Conservation (phyloP, 2,113 vertebrate species). For the Pluvianellus socialis region DNA sequence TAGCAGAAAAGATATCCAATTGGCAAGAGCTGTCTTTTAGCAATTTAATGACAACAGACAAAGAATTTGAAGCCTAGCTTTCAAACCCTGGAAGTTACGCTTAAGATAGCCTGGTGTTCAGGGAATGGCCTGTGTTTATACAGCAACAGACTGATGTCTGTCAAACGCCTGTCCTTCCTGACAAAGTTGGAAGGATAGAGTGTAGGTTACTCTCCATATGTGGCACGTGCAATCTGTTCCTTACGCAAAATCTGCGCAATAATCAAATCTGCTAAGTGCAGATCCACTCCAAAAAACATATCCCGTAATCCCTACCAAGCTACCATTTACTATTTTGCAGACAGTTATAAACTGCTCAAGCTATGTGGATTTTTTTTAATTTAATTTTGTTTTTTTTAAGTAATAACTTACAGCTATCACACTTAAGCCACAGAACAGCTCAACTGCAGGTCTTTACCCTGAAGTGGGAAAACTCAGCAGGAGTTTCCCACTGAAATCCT, state of each 20-base stretch:
- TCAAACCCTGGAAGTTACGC: neutral
- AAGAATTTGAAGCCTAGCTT: neutral
- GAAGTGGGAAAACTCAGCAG: neutral
- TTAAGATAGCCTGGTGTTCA: neutral
- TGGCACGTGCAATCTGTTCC: neutral
- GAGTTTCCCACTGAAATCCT: neutral
- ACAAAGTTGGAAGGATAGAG: neutral
- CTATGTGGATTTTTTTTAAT: too few relatives aligned
- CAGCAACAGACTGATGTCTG: neutral
- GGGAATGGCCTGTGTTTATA: neutral
- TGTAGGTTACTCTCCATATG: fast-evolving
- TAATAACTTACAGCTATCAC: neutral
- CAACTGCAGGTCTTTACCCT: neutral
- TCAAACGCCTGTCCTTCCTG: neutral
- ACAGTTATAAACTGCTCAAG: neutral
- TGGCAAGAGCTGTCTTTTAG: neutral
- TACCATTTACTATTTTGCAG: neutral
- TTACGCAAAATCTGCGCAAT: neutral
- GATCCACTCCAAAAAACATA: neutral
- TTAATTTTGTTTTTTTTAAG: neutral
- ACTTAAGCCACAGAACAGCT: neutral
- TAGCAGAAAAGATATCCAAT: fast-evolving
- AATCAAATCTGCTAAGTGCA: neutral
- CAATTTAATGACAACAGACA: neutral
- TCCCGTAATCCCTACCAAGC: neutral